Evolutionary conservation across 2,113 vertebrate species (phyloP).

Genomic region (Peromyscus maniculatus): DNA sequence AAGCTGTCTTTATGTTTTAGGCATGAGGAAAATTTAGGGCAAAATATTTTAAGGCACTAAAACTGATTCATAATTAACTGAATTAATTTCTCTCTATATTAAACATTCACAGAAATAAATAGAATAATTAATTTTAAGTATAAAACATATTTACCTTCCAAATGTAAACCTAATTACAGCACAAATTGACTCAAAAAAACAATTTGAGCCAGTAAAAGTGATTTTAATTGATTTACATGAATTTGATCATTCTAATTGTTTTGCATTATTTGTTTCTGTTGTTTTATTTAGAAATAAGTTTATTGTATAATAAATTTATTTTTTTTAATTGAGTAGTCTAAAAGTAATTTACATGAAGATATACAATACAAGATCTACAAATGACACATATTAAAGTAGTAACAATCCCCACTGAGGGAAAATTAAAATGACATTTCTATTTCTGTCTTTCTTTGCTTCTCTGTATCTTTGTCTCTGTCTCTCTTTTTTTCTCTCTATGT

Average conservation of each 20-base stretch:
- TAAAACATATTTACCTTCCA: not conserved
- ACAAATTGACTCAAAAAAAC: not conserved
- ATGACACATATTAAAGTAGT: not conserved
- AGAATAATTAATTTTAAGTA: not conserved
- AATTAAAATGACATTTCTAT: not conserved
- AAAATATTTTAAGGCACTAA: not conserved
- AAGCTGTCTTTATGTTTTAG: not conserved
- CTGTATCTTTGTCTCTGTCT: no score
- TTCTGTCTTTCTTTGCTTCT: no score
- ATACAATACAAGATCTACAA: not conserved
- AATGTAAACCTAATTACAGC: not conserved
- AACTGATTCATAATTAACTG: not conserved
- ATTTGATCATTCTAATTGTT: not conserved
- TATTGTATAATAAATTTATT: no score
- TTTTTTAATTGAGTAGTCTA: no score
- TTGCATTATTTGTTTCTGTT: not conserved
- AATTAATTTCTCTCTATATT: not conserved
- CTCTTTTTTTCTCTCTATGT: no score
- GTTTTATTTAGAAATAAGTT: not conserved
- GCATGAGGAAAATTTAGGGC: not conserved
- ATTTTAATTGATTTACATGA: not conserved
- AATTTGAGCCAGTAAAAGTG: not conserved
- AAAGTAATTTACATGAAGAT: not conserved
- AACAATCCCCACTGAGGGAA: rapidly evolving
- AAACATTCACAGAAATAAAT: not conserved